Conservation (phyloP, 1,140 invertebrate species). For the Monomorium pharaonis region DNA sequence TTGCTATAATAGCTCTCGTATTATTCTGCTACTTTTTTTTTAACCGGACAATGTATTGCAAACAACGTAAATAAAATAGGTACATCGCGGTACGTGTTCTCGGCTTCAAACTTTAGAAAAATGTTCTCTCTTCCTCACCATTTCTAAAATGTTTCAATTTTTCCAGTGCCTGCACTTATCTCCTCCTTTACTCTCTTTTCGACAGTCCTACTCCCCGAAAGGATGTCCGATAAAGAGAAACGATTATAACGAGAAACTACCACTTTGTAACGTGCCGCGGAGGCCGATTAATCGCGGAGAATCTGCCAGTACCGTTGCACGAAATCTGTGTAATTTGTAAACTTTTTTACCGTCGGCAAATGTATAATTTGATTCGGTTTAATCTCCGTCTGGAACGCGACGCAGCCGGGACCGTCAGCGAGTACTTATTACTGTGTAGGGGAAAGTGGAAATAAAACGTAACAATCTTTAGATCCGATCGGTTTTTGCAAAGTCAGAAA, state of each 20-base stretch:
- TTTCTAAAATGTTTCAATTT: background rate
- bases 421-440: constrained; percentile 39
- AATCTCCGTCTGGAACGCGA: constrained; percentile 55
- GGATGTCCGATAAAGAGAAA: constrained; percentile 51
- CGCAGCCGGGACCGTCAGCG: constrained; percentile 33
- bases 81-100: too few species aligned
- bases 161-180: background rate
- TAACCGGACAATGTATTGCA: background rate
- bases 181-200: background rate
- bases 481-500: constrained; percentile 22
- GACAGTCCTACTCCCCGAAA: constrained; percentile 5
- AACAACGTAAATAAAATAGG: background rate
- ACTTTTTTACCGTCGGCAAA: constrained; percentile 48
- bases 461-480: constrained; percentile 46
- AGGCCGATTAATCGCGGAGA: constrained; percentile 50
- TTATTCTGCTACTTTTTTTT: too few species aligned
- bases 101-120: too few species aligned
- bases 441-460: constrained; percentile 36
- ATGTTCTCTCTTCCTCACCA: background rate
- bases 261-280: constrained; percentile 52
- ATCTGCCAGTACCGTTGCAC: constrained; percentile 54
- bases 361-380: constrained; percentile 58
- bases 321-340: constrained; percentile 61
- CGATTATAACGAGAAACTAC: constrained; percentile 57
- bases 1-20: background rate